Conservation (phyloP, 2,888 invertebrate species). For the Terebella lapidaria region DNA sequence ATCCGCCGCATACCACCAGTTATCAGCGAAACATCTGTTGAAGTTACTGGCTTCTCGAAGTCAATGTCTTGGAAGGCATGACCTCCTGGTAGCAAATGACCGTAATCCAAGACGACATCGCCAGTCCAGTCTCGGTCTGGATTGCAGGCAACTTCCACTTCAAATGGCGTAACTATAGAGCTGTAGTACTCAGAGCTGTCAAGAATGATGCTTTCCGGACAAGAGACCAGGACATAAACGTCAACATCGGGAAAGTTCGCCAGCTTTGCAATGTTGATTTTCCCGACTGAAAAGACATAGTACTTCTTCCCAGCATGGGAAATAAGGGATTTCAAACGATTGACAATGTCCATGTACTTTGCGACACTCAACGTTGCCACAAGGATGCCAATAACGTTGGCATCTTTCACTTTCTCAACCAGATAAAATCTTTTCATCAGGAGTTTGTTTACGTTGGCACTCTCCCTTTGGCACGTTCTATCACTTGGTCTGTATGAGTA, state of each 20-base stretch:
- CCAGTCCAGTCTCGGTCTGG: constrained; percentile 56
- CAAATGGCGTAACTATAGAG: constrained; percentile 86
- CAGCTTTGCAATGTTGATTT: constrained; percentile 88
- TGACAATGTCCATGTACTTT: constrained; percentile 67
- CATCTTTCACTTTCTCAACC: constrained; percentile 87
- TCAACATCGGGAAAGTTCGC: constrained; percentile 92
- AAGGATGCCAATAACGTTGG: constrained; percentile 77
- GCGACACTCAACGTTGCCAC: constrained; percentile 85
- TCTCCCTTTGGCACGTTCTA: constrained; percentile 27
- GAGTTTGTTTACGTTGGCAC: constrained; percentile 57
- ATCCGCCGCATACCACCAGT: constrained; percentile 63
- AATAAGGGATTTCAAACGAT: constrained; percentile 69
- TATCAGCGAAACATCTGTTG: constrained; percentile 43
- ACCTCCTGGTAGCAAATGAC: constrained; percentile 65
- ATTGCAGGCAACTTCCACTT: constrained; percentile 72
- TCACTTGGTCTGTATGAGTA: constrained; percentile 49
- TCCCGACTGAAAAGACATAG: constrained; percentile 88
- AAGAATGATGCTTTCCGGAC: constrained; percentile 78
- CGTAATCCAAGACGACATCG: constrained; percentile 69
- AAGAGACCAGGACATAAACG: constrained; percentile 84
- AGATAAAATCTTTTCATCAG: constrained; percentile 76
- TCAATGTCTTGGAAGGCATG: not conserved
- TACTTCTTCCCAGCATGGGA: constrained; percentile 75
- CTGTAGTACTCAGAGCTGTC: constrained; percentile 80
- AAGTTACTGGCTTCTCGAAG: not conserved